Base-by-base conservation (phyloP, 2,888 invertebrate genomes). In the Alentia gelatinosa region DNA sequence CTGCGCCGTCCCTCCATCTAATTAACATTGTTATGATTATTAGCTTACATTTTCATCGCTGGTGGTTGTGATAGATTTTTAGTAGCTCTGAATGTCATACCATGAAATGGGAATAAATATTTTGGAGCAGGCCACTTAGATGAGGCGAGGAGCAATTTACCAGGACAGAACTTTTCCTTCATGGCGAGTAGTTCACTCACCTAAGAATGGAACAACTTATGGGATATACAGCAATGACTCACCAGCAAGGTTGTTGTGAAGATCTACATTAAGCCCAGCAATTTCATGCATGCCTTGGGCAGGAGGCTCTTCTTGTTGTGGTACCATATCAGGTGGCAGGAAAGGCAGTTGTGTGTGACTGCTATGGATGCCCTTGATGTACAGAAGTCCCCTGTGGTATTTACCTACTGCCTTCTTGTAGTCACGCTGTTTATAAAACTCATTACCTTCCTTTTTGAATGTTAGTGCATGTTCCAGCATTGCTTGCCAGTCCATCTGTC, bases 191-290 rank as follows among this genome's bases (percentile, higher is more conserved):
- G n/a, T n/a, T n/a, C n/a, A n/a, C n/a, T n/a, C n/a, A n/a, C n/a
- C n/a, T n/a, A n/a, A n/a, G n/a, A n/a, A n/a, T n/a, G n/a, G n/a
- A 47, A 47, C 47, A 47, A 47, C 47, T 12, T 12, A 47, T 47
- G 19, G 9, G 47, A 47, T 12, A 9, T 12, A 47, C 9, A 47
- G 19, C 47, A 47, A 15, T 3, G n/a, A 74, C 74, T 33, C 26
- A 95, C 96, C 96, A 92, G 95, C 95, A 74, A 96, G 92, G 92
- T 96, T 96, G 86, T 95, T 95, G 91, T 95, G 94, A 91, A 95
- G 95, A 91, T 95, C 95, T 56, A 93, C 92, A 83, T 94, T 93
- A 19, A 96, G 92, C 63, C 75, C 47, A 12, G 33, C 63, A 9
- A 91, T 74, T 74, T 91, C 83, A 19, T 68, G 42, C 79, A 42